Percentiles rank a stretch among this genome's conserved stretches.
These are phyloP conservation scores for Mesoclemmys tuberculata DNA, from an alignment of 2,113 vertebrate genomes.

Conservation along the genomic window DNA sequence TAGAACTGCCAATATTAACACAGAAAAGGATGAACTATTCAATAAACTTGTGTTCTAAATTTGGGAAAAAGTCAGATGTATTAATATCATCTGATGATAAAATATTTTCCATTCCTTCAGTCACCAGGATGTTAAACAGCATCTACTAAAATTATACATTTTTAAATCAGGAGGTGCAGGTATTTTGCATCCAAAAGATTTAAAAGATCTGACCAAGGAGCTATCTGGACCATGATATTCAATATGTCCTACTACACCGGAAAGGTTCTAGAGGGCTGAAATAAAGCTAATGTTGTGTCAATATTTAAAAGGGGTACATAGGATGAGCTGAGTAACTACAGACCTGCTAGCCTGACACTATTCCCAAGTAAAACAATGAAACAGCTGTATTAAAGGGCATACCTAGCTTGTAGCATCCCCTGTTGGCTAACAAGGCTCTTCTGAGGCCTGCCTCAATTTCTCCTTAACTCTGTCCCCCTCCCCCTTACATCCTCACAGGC, in stretches of 20 bases:
- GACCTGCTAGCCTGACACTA: neutral
- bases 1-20: neutral
- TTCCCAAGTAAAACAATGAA: neutral
- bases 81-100: neutral
- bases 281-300: neutral
- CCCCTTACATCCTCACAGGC: neutral
- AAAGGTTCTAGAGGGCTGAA: neutral
- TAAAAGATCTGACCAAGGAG: rapidly evolving
- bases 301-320: neutral
- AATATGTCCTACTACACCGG: neutral
- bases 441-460: neutral
- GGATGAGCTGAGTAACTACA: neutral
- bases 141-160: neutral
- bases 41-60: neutral
- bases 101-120: neutral
- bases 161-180: neutral
- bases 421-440: neutral
- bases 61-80: neutral
- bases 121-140: neutral
- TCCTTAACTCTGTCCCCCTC: neutral
- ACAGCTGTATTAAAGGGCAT: neutral
- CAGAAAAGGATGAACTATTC: neutral
- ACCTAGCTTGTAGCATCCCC: neutral
- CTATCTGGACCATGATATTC: neutral
- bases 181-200: neutral